These are phyloP conservation scores for Eulemur macaco DNA, from an alignment of 2,113 vertebrate species.

Conservation along the genomic window DNA sequence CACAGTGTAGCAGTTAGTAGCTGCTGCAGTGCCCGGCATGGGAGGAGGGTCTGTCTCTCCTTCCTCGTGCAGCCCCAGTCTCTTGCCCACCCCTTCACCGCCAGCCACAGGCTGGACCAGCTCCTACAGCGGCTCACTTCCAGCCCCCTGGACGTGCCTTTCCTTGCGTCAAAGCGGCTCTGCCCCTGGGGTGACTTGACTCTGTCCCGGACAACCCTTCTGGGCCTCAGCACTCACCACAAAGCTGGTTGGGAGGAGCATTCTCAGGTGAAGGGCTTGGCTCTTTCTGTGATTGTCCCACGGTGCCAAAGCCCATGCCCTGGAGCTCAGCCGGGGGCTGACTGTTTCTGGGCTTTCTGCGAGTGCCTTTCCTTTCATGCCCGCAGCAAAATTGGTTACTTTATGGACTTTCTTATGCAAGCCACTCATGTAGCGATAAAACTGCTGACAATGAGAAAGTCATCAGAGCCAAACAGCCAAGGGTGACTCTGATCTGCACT, in stretches of 20 bases:
- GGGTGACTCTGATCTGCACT: not conserved
- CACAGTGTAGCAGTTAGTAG: accelerated
- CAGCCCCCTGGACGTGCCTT: not conserved
- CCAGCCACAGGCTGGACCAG: not conserved
- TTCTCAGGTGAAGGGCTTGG: not conserved
- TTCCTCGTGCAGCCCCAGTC: not conserved
- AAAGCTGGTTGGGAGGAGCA: accelerated
- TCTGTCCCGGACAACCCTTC: not conserved
- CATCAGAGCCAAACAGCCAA: not conserved
- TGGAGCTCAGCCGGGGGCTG: not conserved
- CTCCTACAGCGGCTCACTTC: not conserved
- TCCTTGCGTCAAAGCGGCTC: not conserved
- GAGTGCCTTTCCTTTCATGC: not conserved
- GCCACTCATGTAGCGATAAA: not conserved
- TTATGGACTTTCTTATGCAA: not conserved
- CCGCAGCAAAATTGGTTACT: not conserved
- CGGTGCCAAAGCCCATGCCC: not conserved
- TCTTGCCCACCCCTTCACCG: not conserved
- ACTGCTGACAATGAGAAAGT: not conserved
- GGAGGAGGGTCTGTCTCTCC: not conserved
- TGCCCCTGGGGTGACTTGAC: not conserved
- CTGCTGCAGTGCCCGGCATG: not conserved
- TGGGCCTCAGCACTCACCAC: not conserved
- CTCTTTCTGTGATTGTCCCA: not conserved
- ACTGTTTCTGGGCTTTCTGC: not conserved